Evolutionary conservation across 2,888 invertebrate species (phyloP).

Genomic region (Magallana nippona): DNA sequence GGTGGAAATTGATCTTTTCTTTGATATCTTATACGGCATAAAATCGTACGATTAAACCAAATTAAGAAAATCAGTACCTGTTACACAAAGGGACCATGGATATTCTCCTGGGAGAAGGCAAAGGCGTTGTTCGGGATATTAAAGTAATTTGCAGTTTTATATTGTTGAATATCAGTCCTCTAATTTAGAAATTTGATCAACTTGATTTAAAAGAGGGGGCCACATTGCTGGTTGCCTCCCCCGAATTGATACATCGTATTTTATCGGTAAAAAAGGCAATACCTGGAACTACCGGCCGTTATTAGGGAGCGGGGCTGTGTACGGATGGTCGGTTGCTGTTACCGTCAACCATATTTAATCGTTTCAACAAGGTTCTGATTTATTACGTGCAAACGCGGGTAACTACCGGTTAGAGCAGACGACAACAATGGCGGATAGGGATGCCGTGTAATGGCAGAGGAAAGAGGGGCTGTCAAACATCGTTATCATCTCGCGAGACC

Average conservation of each 20-base stretch:
- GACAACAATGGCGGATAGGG: slow-evolving; percentile 5
- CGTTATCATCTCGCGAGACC: slow-evolving; percentile 17
- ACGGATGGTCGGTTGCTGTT: slow-evolving; percentile 21
- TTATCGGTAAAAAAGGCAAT: slow-evolving; percentile 25
- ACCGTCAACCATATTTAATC: slow-evolving; percentile 29
- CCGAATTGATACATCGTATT: slow-evolving; percentile 29
- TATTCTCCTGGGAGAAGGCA: not conserved
- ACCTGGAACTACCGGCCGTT: not conserved
- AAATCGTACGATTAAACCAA: slow-evolving; percentile 26
- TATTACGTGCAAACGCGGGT: slow-evolving; percentile 27
- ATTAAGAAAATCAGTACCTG: slow-evolving; percentile 32
- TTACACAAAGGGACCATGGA: not conserved
- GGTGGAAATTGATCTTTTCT: slow-evolving; percentile 23
- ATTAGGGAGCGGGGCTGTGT: not conserved
- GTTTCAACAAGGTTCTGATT: slow-evolving; percentile 36
- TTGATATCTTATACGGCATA: slow-evolving; percentile 2
- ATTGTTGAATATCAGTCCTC: slow-evolving; percentile 20
- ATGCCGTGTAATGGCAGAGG: slow-evolving; percentile 10
- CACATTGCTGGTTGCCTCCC: slow-evolving; percentile 26
- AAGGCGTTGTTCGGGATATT: not conserved
- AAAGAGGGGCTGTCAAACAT: slow-evolving; percentile 1
- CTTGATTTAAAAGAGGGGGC: slow-evolving; percentile 29
- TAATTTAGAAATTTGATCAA: slow-evolving; percentile 32
- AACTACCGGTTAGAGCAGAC: slow-evolving; percentile 14
- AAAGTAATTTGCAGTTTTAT: slow-evolving; percentile 27